Evolutionary conservation across 2,797 vertebrate species (phyloP).

Genomic region (Chelon labrosus): DNA sequence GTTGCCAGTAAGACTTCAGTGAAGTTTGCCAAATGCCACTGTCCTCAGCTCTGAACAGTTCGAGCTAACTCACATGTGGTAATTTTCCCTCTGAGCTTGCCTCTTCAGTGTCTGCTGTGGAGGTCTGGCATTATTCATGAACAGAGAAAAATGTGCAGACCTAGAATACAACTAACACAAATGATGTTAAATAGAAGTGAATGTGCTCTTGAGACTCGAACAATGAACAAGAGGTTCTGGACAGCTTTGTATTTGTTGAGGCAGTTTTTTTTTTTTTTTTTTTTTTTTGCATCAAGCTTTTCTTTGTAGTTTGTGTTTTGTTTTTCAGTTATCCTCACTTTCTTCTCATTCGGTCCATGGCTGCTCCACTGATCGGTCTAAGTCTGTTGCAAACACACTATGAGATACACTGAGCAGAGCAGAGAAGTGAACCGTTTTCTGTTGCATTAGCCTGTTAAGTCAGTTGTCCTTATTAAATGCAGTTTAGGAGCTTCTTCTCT

Average conservation of each 20-base stretch:
- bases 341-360: neutral
- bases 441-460: neutral
- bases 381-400: conserved; percentile 12
- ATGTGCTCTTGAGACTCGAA: neutral
- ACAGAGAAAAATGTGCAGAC: neutral
- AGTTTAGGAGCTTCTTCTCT: neutral
- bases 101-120: neutral
- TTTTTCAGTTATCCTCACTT: neutral
- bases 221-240: too few relatives aligned
- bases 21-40: conserved; percentile 13
- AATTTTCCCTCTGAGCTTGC: conserved; percentile 17
- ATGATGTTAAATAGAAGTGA: neutral
- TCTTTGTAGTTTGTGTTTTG: conserved; percentile 1
- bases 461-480: neutral
- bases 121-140: neutral
- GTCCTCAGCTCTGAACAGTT: conserved; percentile 9
- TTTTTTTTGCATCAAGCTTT: neutral
- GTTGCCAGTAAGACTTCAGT: conserved; percentile 10
- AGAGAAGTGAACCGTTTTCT: conserved; percentile 6
- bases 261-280: neutral
- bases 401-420: neutral
- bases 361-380: neutral
- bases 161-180: neutral
- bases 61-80: conserved; percentile 1
- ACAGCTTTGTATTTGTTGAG: neutral